These are phyloP conservation scores for Felis chaus DNA, from an alignment of 2,113 vertebrate species.

Conservation along the genomic window DNA sequence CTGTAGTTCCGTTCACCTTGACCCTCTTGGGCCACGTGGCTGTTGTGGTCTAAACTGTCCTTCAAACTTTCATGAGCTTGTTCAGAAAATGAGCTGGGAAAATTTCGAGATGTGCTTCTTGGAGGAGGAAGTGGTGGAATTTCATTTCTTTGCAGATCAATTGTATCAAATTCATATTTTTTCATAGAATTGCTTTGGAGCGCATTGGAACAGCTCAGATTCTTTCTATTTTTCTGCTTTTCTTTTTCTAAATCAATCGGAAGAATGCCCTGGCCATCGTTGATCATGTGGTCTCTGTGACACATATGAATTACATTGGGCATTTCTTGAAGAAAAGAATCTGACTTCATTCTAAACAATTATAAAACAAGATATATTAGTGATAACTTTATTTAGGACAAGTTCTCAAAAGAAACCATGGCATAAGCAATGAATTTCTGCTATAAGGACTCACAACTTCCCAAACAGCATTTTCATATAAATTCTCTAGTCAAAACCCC, in stretches of 20 bases:
- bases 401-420: not conserved
- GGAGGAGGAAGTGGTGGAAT: constrained; percentile 91
- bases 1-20: constrained; percentile 79
- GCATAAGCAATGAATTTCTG: not conserved
- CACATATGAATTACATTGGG: constrained; percentile 74
- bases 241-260: constrained; percentile 84
- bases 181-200: constrained; percentile 52
- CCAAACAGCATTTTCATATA: not conserved
- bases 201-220: constrained; percentile 71
- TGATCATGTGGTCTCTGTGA: constrained; percentile 62
- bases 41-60: constrained; percentile 76
- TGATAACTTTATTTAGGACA: constrained; percentile 16
- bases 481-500: not conserved
- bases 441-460: not conserved
- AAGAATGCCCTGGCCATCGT: constrained; percentile 76
- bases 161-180: constrained; percentile 72
- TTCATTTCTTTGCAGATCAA: constrained; percentile 79
- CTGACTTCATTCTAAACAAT: constrained; percentile 84
- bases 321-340: constrained; percentile 82
- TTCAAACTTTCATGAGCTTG: constrained; percentile 82
- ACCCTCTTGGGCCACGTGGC: constrained; percentile 72
- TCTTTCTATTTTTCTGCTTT: constrained; percentile 86
- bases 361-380: constrained; percentile 30
- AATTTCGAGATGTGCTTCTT: constrained; percentile 92
- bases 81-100: constrained; percentile 82